Evolutionary conservation across 2,888 invertebrate genomes (phyloP).

Genomic region (Polymixis lichenea): DNA sequence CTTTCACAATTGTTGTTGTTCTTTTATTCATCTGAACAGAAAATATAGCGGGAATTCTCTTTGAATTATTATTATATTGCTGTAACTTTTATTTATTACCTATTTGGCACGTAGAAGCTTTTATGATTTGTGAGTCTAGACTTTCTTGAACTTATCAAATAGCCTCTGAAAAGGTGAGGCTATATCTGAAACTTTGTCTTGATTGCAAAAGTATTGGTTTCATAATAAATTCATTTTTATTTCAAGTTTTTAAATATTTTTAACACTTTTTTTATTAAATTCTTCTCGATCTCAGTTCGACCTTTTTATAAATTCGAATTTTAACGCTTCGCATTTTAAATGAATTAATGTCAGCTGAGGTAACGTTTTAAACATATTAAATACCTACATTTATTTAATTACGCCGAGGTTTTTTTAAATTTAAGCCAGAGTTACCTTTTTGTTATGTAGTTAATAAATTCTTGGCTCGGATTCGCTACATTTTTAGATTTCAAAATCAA

Average conservation of each 20-base stretch:
- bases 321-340: neutral
- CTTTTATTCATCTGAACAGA: constrained; percentile 13
- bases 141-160: constrained; percentile 30
- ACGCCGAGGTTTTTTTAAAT: too few relatives aligned
- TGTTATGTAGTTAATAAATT: neutral
- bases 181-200: constrained; percentile 22
- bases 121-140: constrained; percentile 58
- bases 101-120: constrained; percentile 48
- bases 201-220: constrained; percentile 15
- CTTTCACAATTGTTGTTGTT: constrained; percentile 19
- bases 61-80: constrained; percentile 48
- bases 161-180: neutral
- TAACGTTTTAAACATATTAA: neutral
- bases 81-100: constrained; percentile 53
- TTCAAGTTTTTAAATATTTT: neutral
- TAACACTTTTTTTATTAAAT: neutral
- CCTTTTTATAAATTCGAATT: neutral
- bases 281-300: neutral
- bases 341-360: neutral
- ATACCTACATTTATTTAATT: neutral
- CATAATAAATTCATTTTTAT: neutral
- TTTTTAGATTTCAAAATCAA: neutral
- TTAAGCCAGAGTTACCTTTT: neutral
- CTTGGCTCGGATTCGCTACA: neutral
- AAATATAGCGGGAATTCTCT: constrained; percentile 24